phyloP scores from a whole-genome alignment of 2,888 invertebrate species.

The Chrysolina americana region DNA sequence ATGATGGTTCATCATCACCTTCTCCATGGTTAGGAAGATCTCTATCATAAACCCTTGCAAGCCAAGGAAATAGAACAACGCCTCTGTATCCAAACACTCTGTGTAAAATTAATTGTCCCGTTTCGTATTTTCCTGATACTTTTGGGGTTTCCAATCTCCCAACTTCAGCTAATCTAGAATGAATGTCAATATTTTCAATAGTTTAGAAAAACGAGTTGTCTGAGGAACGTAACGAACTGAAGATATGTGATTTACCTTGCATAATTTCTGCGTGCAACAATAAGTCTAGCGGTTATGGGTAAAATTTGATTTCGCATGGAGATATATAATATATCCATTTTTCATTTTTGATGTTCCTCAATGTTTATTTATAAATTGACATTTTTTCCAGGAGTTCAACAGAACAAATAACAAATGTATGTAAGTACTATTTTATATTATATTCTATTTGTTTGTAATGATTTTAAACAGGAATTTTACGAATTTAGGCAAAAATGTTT shows the following conservation, averaged over 20 bases:
- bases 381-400: conserved; percentile 8
- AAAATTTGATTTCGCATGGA: conserved; percentile 54
- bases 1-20: conserved; percentile 63
- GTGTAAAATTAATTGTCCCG: conserved; percentile 96
- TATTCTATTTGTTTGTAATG: conserved; percentile 7
- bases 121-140: conserved; percentile 91
- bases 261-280: conserved; percentile 55
- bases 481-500: neutral
- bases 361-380: conserved; percentile 19
- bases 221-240: conserved; percentile 21
- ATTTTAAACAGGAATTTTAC: conserved; percentile 18
- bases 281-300: conserved; percentile 53
- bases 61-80: conserved; percentile 96
- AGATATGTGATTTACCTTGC: conserved; percentile 53
- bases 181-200: too few relatives aligned
- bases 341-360: conserved; percentile 59
- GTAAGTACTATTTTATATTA: neutral
- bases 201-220: neutral
- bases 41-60: conserved; percentile 94
- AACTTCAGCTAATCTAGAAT: conserved; percentile 89
- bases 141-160: conserved; percentile 92
- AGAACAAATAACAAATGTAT: conserved; percentile 14
- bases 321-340: conserved; percentile 62
- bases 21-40: conserved; percentile 77
- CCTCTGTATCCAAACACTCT: conserved; percentile 98